Evolutionary conservation across 2,113 vertebrate species (phyloP).

Genomic region (Channa argus): DNA sequence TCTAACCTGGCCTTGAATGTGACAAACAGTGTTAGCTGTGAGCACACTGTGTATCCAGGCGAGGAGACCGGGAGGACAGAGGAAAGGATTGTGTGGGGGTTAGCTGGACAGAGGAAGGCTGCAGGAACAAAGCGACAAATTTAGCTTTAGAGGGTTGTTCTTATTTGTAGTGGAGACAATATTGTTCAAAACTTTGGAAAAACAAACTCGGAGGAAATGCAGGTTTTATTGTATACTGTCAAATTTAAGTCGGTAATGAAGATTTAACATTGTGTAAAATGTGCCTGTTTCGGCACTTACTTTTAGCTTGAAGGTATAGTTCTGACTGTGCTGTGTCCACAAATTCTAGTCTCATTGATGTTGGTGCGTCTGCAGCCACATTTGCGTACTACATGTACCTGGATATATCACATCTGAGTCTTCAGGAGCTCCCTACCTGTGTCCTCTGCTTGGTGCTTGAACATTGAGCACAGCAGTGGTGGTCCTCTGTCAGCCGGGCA

Average conservation of each 20-base stretch:
- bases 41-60: conserved; percentile 47
- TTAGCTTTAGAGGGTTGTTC: background rate
- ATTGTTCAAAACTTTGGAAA: background rate
- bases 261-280: background rate
- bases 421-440: conserved; percentile 16
- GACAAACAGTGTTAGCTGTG: conserved; percentile 65
- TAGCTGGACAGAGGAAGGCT: conserved; percentile 10
- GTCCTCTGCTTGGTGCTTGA: conserved; percentile 35
- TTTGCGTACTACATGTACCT: background rate
- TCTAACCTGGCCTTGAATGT: conserved; percentile 73
- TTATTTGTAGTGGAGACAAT: background rate
- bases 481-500: conserved; percentile 36
- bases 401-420: background rate
- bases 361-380: background rate
- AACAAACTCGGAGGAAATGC: background rate
- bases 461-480: conserved; percentile 65
- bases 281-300: background rate
- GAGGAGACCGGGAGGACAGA: conserved; percentile 46
- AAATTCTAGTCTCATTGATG: background rate
- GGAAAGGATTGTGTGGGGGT: conserved; percentile 8
- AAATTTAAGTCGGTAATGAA: background rate
- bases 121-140: background rate
- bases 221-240: no score
- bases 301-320: background rate
- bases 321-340: background rate